These are phyloP conservation scores for Phalacrocorax aristotelis DNA, from an alignment of 2,113 vertebrate species.

Conservation along the genomic window DNA sequence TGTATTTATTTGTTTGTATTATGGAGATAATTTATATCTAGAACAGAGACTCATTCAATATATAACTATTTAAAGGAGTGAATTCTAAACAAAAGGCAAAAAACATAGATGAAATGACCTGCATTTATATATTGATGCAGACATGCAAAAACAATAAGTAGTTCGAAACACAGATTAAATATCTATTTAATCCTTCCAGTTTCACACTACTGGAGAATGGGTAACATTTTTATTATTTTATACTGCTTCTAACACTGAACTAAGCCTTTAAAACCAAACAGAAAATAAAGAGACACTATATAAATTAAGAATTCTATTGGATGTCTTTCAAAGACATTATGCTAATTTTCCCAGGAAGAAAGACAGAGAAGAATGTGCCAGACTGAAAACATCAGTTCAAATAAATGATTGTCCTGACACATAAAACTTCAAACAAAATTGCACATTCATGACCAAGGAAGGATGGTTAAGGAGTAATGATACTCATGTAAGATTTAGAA, in stretches of 20 bases:
- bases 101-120: background rate
- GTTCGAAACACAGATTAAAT: background rate
- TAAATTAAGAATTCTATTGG: constrained; percentile 19
- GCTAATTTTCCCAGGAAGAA: constrained; percentile 17
- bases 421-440: constrained; percentile 50
- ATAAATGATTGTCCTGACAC: constrained; percentile 33
- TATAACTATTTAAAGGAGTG: background rate
- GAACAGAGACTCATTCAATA: background rate
- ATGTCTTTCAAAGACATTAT: constrained; percentile 21
- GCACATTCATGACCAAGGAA: constrained; percentile 1
- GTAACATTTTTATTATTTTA: background rate
- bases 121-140: background rate
- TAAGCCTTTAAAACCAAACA: constrained; percentile 11
- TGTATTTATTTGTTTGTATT: background rate
- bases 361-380: constrained; percentile 41
- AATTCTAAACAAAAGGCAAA: background rate
- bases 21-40: background rate
- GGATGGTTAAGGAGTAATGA: constrained; percentile 40
- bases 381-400: constrained; percentile 32
- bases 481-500: constrained; percentile 54
- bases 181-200: background rate
- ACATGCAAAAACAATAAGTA: background rate
- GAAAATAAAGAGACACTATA: background rate
- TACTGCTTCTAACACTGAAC: background rate
- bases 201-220: background rate